Evolutionary conservation across 2,797 vertebrate genomes (phyloP).

Genomic region (Melanotaenia pygmaea): DNA sequence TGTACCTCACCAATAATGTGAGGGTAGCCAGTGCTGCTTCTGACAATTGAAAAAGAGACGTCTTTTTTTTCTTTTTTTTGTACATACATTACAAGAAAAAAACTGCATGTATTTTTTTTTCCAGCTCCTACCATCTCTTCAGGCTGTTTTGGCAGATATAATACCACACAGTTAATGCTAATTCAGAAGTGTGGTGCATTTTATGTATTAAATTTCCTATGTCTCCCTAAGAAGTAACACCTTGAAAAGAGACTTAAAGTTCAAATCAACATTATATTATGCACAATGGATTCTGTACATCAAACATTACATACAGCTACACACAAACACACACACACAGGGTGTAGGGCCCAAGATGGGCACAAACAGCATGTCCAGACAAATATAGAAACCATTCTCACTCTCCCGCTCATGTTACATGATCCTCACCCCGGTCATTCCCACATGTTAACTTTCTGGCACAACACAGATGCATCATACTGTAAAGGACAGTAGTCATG

Average conservation of each 20-base stretch:
- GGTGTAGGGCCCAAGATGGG: slow-evolving; percentile 77
- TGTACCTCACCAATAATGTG: not conserved
- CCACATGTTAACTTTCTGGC: slow-evolving; percentile 55
- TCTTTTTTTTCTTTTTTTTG: too few species aligned
- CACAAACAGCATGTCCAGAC: slow-evolving; percentile 70
- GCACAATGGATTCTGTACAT: not conserved
- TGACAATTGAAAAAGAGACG: not conserved
- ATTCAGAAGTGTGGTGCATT: not conserved
- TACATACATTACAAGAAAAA: too few species aligned
- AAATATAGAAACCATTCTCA: slow-evolving; percentile 80
- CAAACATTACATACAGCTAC: not conserved
- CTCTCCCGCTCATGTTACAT: slow-evolving; percentile 62
- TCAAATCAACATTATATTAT: not conserved
- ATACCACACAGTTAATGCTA: not conserved
- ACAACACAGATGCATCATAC: slow-evolving; percentile 39
- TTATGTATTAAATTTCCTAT: not conserved
- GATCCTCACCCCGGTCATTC: slow-evolving; percentile 42
- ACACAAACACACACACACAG: slow-evolving; percentile 40
- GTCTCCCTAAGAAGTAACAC: not conserved
- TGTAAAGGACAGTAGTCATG: slow-evolving; percentile 42
- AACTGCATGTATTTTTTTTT: too few species aligned
- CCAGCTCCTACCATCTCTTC: not conserved
- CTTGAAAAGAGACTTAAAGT: not conserved
- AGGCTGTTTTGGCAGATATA: not conserved
- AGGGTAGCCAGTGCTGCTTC: not conserved